Base-by-base conservation (phyloP, 1,140 invertebrate species). In the Cydia fagiglandana region DNA sequence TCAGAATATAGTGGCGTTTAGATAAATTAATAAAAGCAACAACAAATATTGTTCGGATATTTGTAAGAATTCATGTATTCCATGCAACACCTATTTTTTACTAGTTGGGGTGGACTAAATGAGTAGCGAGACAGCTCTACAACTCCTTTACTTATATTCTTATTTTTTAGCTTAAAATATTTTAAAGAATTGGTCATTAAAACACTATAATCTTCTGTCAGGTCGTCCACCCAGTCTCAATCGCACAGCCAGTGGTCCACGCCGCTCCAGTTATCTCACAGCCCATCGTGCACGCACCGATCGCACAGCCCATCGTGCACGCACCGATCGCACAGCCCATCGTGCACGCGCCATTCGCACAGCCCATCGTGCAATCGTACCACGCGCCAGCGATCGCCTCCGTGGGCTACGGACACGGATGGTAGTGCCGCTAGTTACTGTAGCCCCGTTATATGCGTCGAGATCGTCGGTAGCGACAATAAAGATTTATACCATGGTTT, bases 341-440 rank as follows among this genome's bases (percentile, higher is more conserved):
- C 15, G 80, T 86, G 66, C 45, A 24, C 24, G 75, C 84, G 10
- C 78, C 82, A 61, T 82, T 79, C 70, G 79, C 85, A 20, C 84
- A 84, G 20, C 83, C 86, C 0, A 80, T 88, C 15, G 80, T 86
- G 66, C 84, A 87, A 30, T 79, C 86, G 38, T 70, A 68, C 64
- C 64, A 68, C 0, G 83, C 84, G 12, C 85, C 84, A 5, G 75
- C 79, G 15, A 73, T 64, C 28, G 77, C 75, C 17, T 83, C 84
- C 0, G 77, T 81, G 4, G 80, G 80, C 7, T 86, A 83, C 78
- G 86, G 88, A 50, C 90, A 93, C 75, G 91, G 91, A 4, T 93
- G 91, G 90, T 93, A 34, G 24, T 24, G 1, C 24, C 24, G 2
- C 24, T 24, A 24, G 34, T 34, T 34, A 34, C 34, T 6, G 12